Evolutionary conservation across 2,797 vertebrate genomes (phyloP).

Genomic region (Halcyon chelicuti): DNA sequence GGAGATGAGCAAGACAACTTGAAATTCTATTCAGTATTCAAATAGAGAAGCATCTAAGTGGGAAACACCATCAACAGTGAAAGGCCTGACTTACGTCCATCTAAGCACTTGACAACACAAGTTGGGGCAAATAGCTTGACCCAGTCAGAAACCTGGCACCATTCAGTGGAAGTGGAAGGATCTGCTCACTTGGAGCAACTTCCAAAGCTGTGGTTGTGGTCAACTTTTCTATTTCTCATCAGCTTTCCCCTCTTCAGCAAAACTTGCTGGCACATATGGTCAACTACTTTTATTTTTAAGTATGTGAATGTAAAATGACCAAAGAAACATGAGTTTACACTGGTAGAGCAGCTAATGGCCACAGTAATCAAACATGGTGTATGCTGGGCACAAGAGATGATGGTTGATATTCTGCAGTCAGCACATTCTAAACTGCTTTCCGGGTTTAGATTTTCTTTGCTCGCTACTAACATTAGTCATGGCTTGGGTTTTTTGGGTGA

Average conservation of each 20-base stretch:
- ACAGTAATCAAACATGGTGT: neutral
- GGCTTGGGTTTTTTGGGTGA: accelerated
- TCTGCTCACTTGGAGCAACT: neutral
- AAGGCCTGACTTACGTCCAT: neutral
- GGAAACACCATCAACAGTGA: neutral
- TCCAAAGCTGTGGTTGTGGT: neutral
- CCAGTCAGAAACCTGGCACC: neutral
- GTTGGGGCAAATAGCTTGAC: neutral
- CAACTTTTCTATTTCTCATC: neutral
- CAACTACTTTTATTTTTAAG: neutral
- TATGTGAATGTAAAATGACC: neutral
- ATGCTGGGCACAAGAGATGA: neutral
- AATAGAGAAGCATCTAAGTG: neutral
- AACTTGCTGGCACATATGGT: neutral
- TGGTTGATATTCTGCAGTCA: neutral
- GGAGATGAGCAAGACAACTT: neutral
- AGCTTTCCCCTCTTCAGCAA: neutral
- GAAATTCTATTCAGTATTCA: neutral
- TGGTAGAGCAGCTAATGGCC: neutral
- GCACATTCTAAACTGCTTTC: neutral
- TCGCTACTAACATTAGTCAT: neutral
- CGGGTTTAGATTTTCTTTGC: neutral
- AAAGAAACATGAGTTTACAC: neutral
- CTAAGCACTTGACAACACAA: neutral
- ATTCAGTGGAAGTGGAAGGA: neutral